A percentile compares a stretch with the other conserved stretches of the same genome.
phyloP scores from a whole-genome alignment of 2,797 vertebrate species.

The Lepidocolaptes lacrymiger region DNA sequence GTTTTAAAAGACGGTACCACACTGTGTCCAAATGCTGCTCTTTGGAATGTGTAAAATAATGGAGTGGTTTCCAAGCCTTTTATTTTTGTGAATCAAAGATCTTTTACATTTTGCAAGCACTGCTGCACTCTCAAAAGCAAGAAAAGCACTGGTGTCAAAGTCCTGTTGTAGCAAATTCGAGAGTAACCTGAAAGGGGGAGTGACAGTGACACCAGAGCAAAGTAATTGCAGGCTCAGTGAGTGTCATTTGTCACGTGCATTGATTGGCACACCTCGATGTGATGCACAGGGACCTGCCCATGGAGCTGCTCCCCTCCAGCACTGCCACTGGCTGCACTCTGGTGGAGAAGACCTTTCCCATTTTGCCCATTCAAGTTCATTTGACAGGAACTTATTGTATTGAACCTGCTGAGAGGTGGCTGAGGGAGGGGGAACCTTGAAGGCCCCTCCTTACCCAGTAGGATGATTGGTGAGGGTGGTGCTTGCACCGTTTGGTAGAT shows the following conservation, averaged over 20 bases:
- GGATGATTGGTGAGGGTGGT: fast-evolving
- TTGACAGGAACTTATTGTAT: no score
- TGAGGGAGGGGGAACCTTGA: not conserved
- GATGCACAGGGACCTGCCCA: not conserved
- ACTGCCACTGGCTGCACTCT: not conserved
- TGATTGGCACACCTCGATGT: not conserved
- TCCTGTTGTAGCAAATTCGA: not conserved
- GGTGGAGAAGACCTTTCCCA: not conserved
- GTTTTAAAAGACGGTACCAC: not conserved
- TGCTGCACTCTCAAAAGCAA: not conserved
- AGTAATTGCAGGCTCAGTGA: fast-evolving
- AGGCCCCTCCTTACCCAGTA: no score
- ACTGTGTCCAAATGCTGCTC: not conserved
- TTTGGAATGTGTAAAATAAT: not conserved
- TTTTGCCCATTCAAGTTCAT: not conserved
- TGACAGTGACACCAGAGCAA: not conserved
- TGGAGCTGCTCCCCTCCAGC: not conserved
- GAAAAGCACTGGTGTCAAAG: not conserved
- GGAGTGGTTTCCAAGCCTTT: not conserved
- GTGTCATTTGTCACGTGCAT: not conserved
- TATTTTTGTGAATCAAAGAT: not conserved
- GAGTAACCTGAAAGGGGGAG: not conserved
- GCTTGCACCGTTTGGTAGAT: fast-evolving
- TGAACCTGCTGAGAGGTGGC: not conserved
- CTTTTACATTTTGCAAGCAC: not conserved